Base-by-base conservation (phyloP, 2,888 invertebrate species). In the Aporophyla nigra region DNA sequence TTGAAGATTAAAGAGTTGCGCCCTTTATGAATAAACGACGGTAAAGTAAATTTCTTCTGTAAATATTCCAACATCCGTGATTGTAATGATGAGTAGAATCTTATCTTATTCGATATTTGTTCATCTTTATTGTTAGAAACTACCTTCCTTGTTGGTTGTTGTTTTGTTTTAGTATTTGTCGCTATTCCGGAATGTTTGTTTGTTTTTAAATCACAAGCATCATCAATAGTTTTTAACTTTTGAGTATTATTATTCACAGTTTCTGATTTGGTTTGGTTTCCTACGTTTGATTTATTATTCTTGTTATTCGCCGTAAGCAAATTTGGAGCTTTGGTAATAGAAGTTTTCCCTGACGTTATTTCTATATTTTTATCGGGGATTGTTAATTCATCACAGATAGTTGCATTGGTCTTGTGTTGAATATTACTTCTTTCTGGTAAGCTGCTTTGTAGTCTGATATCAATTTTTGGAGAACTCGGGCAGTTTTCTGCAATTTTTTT, bases 1-100 rank as follows among this genome's bases (percentile, higher is more conserved):
- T 88, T 86, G 71, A 89, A 93, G 79, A 95, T 90, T 70, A 78
- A 88, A 2, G 94, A 93, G 82, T 86, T 93, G 78, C 73, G 84
- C 21, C 95, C 95, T 3, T 54, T 46, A 21, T 87, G 89, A 77
- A 93, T 87, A 43, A 90, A 9, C 27, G 85, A 77, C 9, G 76
- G 79, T 5, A 93, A 69, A 49, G 74, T 89, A 56, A 83, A 87
- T 51, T 89, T 79, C 67, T 74, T 58, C 1, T 87, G 71, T 40
- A 92, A 83, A 51, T 76, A 82, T 10, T 74, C 10, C 1, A 56
- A 72, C 80, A 93, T 83, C 71, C 71, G 81, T 33, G 67, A 43
- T 84, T 91, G 87, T 66, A 92, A 68, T 56, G 74, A 67, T 46
- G 49, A 69, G 70, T 68, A 27, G 27, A 84, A 33, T 33, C 33